Evolutionary conservation across 2,888 invertebrate genomes (phyloP).

Genomic region (Dastarcus helophoroides): DNA sequence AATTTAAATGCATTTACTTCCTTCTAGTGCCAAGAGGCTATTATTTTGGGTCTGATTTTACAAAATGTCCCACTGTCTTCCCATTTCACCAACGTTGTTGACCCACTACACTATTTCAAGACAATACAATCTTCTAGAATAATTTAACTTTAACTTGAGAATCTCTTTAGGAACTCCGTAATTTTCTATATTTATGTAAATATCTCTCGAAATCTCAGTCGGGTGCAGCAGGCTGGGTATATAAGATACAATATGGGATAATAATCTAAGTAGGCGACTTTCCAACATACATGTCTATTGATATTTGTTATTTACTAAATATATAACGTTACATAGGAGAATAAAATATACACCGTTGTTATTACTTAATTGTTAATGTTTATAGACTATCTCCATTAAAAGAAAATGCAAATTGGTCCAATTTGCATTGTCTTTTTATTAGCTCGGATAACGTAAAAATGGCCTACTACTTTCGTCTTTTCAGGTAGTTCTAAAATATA

Average conservation of each 20-base stretch:
- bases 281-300: too few species aligned
- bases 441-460: too few species aligned
- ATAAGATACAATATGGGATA: constrained; percentile 3
- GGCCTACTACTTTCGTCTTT: too few species aligned
- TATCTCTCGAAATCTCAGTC: constrained; percentile 1
- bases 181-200: constrained; percentile 9
- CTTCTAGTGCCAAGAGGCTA: background rate
- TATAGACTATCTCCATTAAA: constrained; percentile 7
- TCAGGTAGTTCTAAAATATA: too few species aligned
- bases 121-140: constrained; percentile 33
- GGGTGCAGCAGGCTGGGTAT: constrained; percentile 2
- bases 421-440: constrained; percentile 12
- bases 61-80: constrained; percentile 11
- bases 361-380: constrained; percentile 22
- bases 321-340: constrained; percentile 10
- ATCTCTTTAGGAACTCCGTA: constrained; percentile 10
- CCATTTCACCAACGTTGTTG: constrained; percentile 11
- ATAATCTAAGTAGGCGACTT: too few species aligned
- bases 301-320: background rate
- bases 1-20: background rate
- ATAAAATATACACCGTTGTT: constrained; percentile 20
- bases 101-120: constrained; percentile 28
- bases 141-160: constrained; percentile 12
- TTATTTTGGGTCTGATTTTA: too few species aligned
- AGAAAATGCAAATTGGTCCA: background rate